These are phyloP conservation scores for Pollimyrus isidori DNA, from an alignment of 2,113 vertebrate genomes.

Conservation along the genomic window DNA sequence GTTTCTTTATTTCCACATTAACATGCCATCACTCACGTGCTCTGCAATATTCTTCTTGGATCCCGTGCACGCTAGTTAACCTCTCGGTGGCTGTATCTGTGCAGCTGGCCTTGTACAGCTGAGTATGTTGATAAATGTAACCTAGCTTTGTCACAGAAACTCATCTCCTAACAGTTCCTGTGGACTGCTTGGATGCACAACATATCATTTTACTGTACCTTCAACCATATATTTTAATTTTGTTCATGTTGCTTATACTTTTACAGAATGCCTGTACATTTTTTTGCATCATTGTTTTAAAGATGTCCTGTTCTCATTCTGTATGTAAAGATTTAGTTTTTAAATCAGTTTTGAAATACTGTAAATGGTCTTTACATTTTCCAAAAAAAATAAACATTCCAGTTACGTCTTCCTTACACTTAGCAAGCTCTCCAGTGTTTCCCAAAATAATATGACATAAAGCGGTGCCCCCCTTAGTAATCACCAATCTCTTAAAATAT, in stretches of 20 bases:
- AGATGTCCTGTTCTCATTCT: conserved; percentile 25
- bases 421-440: conserved; percentile 34
- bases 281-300: background rate
- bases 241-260: conserved; percentile 3
- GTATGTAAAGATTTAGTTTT: conserved; percentile 18
- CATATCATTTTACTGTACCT: background rate
- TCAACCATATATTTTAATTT: background rate
- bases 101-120: background rate
- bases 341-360: conserved; percentile 1
- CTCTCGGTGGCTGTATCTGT: background rate
- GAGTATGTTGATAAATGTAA: background rate
- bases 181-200: background rate
- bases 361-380: conserved; percentile 11
- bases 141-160: background rate
- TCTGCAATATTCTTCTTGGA: background rate
- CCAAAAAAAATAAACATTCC: conserved; percentile 18
- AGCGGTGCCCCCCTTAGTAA: conserved; percentile 8
- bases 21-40: background rate
- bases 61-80: background rate
- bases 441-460: background rate
- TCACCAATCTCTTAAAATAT: background rate
- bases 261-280: conserved; percentile 31
- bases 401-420: conserved; percentile 31
- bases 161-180: background rate
- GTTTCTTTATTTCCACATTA: background rate